Conservation (phyloP, 2,113 vertebrate species). For the Hippocampus comes region DNA sequence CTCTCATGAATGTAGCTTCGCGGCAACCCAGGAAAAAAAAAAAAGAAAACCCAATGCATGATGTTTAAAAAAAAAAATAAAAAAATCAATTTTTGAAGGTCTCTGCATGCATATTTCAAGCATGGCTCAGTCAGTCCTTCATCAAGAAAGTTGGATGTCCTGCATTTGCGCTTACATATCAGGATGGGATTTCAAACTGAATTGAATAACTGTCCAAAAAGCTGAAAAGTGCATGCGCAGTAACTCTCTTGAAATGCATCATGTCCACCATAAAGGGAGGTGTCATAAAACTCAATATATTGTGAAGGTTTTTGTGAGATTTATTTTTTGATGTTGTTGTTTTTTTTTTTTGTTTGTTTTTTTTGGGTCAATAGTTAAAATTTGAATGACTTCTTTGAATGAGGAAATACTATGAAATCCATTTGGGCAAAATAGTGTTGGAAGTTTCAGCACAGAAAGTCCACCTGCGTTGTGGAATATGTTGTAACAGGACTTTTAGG, state of each 20-base stretch:
- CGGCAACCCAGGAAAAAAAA: not conserved
- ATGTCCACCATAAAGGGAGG: not conserved
- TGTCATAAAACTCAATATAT: not conserved
- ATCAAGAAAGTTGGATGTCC: conserved; percentile 4
- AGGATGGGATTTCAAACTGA: conserved; percentile 1
- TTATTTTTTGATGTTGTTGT: not conserved
- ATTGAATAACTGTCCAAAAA: not conserved
- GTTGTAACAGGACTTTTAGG: not conserved
- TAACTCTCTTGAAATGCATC: not conserved
- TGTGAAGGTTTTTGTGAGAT: not conserved
- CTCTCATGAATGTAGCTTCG: conserved; percentile 17
- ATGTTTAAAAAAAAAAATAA: conserved; percentile 15
- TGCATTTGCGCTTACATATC: not conserved
- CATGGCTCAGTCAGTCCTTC: not conserved
- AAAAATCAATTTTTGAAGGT: not conserved
- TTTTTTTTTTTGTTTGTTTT: not conserved
- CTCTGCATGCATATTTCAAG: conserved; percentile 12
- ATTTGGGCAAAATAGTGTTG: not conserved
- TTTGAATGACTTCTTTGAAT: too few species aligned
- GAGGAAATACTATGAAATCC: too few species aligned
- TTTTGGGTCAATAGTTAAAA: not conserved
- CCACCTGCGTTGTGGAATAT: not conserved
- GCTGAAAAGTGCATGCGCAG: not conserved
- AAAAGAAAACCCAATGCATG: conserved; percentile 6
- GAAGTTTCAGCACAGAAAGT: not conserved